Evolutionary conservation across 2,797 vertebrate species (phyloP), one percentile per base, ranked within the genome.

Genomic region (Tenualosa ilisha): DNA sequence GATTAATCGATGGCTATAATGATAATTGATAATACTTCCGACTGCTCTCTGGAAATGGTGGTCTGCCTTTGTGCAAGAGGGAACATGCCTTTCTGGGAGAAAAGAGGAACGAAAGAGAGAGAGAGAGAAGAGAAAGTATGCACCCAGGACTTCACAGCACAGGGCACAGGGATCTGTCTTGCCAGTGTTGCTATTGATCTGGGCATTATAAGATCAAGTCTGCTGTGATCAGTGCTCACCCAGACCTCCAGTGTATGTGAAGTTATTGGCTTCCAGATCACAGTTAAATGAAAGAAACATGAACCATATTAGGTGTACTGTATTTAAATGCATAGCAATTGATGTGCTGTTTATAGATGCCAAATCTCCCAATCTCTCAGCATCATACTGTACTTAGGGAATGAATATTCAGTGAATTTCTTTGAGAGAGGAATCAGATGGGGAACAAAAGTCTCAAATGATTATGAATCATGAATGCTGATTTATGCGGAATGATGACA

Each of bases 1-100:
- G 85, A 91, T 91, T 92, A 91, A 92, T 92, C 93, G 92, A 89
- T 91, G 90, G 88, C 88, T 87, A 82, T 84, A 89, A 87, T 90
- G 86, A 90, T 91, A 90, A 83, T 84, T 86, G 85, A 88, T 89
- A 79, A 50, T 85, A 72, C 82, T 65, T 43, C 40, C 17, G 72
- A 79, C 20, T 22, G 40, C 40, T 43, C 40, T 46, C 72, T 75
- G 31, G 15, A 15, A 75, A 40, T 22, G 6, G 31, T 37, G 68
- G 37, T 43, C 68, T 43, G 68, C 37, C 68, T 43, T 75, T 75
- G 68, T 75, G 68, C 37, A 72, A 17, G 15, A 72, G 31, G 13
- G 31, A 75, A 75, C 43, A 84, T 51, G 54, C 50, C 84, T 46
- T 84, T 83, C 22, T 79, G 81, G 13, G 0, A 2, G 6, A 7